A percentile compares a stretch with the other conserved stretches of the same genome.
These are phyloP conservation scores for Spisula subtruncata DNA, from an alignment of 2,888 invertebrate species.

Conservation along the genomic window DNA sequence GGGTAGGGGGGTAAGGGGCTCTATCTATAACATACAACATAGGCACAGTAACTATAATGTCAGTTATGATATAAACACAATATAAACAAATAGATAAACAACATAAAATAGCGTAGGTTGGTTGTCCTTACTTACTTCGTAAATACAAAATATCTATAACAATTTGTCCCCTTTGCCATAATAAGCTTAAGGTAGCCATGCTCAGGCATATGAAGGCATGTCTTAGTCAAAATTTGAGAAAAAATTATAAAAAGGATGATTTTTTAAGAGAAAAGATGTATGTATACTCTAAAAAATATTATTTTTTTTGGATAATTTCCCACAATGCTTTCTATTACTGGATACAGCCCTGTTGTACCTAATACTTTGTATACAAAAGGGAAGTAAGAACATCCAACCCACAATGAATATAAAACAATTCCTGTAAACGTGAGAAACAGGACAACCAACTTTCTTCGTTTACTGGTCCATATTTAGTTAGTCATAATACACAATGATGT, in stretches of 20 bases:
- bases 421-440: neutral
- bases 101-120: conserved; percentile 4
- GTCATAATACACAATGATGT: no score
- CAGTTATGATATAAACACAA: conserved; percentile 11
- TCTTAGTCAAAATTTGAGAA: no score
- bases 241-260: no score
- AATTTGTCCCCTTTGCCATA: no score
- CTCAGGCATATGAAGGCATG: no score
- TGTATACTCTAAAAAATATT: no score
- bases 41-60: neutral
- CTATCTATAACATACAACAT: neutral
- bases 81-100: conserved; percentile 1
- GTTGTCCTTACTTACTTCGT: neutral
- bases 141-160: no score
- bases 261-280: no score
- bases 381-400: neutral
- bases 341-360: no score
- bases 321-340: no score
- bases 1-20: neutral
- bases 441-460: neutral
- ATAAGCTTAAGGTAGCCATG: no score
- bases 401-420: neutral
- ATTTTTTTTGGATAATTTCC: no score
- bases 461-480: neutral
- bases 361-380: neutral